Conservation (phyloP, 2,113 vertebrate species). For the Paedocypris sp. region DNA sequence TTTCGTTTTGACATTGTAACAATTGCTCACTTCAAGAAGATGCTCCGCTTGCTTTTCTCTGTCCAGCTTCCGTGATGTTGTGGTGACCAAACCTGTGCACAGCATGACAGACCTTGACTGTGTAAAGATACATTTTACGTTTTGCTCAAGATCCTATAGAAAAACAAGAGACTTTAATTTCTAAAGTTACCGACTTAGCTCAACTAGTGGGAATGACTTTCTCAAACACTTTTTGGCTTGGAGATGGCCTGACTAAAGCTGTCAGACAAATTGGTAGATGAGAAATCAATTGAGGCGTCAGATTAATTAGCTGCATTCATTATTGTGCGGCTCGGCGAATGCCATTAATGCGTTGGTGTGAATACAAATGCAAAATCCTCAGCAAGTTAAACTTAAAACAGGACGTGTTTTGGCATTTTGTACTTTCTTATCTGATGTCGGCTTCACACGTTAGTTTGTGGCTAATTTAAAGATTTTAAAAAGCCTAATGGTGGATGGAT, state of each 20-base stretch:
- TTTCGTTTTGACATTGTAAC: too few relatives aligned
- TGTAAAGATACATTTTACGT: not conserved
- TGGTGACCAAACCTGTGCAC: conserved; percentile 68
- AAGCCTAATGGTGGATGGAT: too few relatives aligned
- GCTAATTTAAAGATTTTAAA: too few relatives aligned
- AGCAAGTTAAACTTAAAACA: too few relatives aligned
- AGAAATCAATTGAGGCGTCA: conserved; percentile 4
- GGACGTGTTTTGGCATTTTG: too few relatives aligned
- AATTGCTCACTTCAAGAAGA: conserved; percentile 69
- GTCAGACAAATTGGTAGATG: not conserved
- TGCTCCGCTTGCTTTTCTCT: conserved; percentile 72
- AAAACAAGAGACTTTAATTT: not conserved
- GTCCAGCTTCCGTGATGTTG: conserved; percentile 75
- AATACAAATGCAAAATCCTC: conserved; percentile 9
- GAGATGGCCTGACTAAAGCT: not conserved
- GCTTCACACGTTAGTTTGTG: too few relatives aligned
- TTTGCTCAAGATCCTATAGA: not conserved
- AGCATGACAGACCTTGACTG: not conserved
- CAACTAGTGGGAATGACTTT: not conserved
- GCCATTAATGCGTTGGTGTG: conserved; percentile 8
- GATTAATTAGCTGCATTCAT: conserved; percentile 19
- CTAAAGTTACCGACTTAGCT: not conserved
- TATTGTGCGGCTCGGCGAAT: conserved; percentile 8
- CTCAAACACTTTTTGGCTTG: not conserved
- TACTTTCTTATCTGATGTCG: too few relatives aligned